Evolutionary conservation across 64 coral and sea anemone genomes (phyloP).

Genomic region (Pocillopora damicornis): DNA sequence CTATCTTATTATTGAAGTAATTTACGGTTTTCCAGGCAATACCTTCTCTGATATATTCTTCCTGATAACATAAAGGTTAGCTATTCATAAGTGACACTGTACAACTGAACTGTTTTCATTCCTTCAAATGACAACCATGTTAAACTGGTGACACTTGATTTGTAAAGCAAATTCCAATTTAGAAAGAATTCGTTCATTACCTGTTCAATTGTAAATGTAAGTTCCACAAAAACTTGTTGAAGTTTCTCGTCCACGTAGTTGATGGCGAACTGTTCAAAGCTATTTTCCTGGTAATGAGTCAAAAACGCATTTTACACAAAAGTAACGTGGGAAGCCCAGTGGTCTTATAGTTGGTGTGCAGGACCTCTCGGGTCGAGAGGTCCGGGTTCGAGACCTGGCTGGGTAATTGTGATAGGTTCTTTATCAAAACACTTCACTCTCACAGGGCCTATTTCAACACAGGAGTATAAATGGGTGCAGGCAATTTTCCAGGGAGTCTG

Average conservation of each 20-base stretch:
- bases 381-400: no score
- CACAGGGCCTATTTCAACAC: no score
- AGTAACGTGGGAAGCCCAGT: background rate
- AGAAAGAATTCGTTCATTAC: background rate
- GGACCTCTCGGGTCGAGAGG: no score
- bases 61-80: conserved; percentile 16
- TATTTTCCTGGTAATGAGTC: conserved; percentile 43
- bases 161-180: background rate
- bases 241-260: conserved; percentile 92
- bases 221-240: conserved; percentile 79
- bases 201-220: conserved; percentile 89
- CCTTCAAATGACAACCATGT: no score
- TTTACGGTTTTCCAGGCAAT: conserved; percentile 69
- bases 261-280: conserved; percentile 93
- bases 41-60: conserved; percentile 76
- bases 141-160: no score
- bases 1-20: conserved; percentile 81
- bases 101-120: background rate
- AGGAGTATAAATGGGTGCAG: no score
- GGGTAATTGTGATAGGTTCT: no score
- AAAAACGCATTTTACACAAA: background rate
- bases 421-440: no score
- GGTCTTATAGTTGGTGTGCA: background rate
- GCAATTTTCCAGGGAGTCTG: no score
- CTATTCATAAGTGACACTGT: background rate